phyloP scores from a whole-genome alignment of 2,888 invertebrate genomes.

The Luperina nickerlii region DNA sequence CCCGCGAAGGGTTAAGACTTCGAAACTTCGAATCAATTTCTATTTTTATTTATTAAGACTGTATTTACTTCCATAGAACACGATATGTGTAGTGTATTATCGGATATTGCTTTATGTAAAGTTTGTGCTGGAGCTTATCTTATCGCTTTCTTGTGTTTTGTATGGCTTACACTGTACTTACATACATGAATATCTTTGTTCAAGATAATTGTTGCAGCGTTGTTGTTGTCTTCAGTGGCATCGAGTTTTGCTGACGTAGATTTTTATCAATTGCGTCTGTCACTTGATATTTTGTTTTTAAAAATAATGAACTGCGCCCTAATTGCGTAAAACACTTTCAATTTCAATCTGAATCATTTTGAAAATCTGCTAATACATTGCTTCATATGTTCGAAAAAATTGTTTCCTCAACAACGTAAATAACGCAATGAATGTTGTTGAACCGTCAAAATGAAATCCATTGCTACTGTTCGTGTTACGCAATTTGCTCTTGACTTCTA shows the following conservation, averaged over 20 bases:
- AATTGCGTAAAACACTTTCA: neutral
- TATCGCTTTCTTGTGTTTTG: slow-evolving; percentile 38
- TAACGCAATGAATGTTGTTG: too few species aligned
- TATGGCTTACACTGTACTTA: slow-evolving; percentile 26
- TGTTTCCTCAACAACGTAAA: too few species aligned
- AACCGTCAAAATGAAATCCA: too few species aligned
- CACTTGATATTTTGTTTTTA: neutral
- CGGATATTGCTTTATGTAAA: slow-evolving; percentile 50
- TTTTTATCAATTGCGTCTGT: neutral
- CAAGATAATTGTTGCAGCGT: slow-evolving; percentile 24
- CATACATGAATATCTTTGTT: slow-evolving; percentile 34
- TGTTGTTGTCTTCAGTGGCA: slow-evolving; percentile 12
- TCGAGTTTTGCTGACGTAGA: neutral
- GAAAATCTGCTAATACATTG: neutral
- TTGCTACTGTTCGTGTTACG: too few species aligned
- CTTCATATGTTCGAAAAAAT: neutral
- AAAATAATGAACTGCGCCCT: neutral
- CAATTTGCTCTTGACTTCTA: neutral
- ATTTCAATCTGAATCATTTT: neutral
- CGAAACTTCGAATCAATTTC: slow-evolving; percentile 66
- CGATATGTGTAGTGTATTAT: slow-evolving; percentile 24
- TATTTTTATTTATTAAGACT: slow-evolving; percentile 61
- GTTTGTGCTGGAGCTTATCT: slow-evolving; percentile 22
- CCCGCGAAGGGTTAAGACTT: slow-evolving; percentile 77
- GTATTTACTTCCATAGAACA: slow-evolving; percentile 39